A percentile compares a stretch with the other conserved stretches of the same genome.
Evolutionary conservation across 1,140 invertebrate genomes (phyloP).

Genomic region (Formica exsecta): DNA sequence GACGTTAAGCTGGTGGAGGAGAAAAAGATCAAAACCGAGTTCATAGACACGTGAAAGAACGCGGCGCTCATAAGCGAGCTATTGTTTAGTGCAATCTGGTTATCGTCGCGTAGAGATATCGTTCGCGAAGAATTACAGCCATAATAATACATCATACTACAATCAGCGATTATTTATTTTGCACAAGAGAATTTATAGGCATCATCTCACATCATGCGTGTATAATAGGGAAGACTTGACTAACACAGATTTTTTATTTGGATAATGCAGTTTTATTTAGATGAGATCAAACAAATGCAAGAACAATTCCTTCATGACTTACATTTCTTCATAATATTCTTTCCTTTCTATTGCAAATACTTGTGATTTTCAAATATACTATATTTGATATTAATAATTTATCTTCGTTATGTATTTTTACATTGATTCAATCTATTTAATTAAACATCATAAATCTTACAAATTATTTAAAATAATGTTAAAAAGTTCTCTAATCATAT

Average conservation of each 20-base stretch:
- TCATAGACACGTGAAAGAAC: conserved; percentile 73
- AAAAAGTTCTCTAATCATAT: neutral
- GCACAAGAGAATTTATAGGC: conserved; percentile 36
- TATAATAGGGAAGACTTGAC: conserved; percentile 63
- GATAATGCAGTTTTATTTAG: conserved; percentile 49
- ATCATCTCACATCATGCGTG: conserved; percentile 30
- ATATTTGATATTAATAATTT: conserved; percentile 3
- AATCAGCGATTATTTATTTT: conserved; percentile 68
- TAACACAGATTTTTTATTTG: conserved; percentile 67
- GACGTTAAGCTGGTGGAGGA: conserved; percentile 91
- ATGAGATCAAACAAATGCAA: conserved; percentile 37
- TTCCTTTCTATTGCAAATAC: conserved; percentile 52
- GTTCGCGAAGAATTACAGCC: neutral
- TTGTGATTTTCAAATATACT: neutral
- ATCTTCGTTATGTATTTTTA: neutral
- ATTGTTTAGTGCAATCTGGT: conserved; percentile 67
- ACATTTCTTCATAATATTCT: neutral
- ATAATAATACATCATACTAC: conserved; percentile 35
- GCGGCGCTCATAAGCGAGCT: neutral
- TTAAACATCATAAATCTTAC: neutral
- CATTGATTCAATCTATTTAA: neutral
- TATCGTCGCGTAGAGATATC: conserved; percentile 22
- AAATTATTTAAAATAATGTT: neutral
- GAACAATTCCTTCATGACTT: conserved; percentile 41
- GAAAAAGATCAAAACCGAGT: conserved; percentile 74